phyloP scores from a whole-genome alignment of 1,140 invertebrate genomes.

The Ceratoteleas bidentatus region DNA sequence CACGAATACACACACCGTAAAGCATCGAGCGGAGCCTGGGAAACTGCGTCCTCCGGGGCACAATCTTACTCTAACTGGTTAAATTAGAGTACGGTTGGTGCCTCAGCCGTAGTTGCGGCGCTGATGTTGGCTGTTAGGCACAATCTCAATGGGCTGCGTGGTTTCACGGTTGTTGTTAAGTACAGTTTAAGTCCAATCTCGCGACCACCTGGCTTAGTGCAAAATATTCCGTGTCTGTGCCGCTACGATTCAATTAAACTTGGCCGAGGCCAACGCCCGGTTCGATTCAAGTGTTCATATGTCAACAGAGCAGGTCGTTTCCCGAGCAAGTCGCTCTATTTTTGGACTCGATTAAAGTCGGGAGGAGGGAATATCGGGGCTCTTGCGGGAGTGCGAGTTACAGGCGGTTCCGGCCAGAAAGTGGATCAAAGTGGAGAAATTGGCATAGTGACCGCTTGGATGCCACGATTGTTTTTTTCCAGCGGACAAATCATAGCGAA shows the following conservation, averaged over 20 bases:
- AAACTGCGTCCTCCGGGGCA: slow-evolving; percentile 57
- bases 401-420: background rate
- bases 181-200: slow-evolving; percentile 32
- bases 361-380: background rate
- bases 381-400: no score
- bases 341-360: no score
- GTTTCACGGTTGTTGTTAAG: slow-evolving; percentile 39
- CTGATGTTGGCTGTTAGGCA: slow-evolving; percentile 20
- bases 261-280: background rate
- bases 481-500: no score
- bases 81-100: slow-evolving; percentile 59
- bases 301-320: no score
- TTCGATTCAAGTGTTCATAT: slow-evolving; percentile 11
- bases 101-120: slow-evolving; percentile 25
- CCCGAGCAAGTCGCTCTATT: no score
- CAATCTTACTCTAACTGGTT: slow-evolving; percentile 68
- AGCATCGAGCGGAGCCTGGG: slow-evolving; percentile 11
- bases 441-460: slow-evolving; percentile 5
- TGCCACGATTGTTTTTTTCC: no score
- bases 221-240: slow-evolving; percentile 26
- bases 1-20: background rate
- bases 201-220: slow-evolving; percentile 18
- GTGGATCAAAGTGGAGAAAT: slow-evolving; percentile 17
- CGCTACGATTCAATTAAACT: slow-evolving; percentile 33
- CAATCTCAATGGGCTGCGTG: slow-evolving; percentile 30